Evolutionary conservation across 2,888 invertebrate genomes (phyloP).

Genomic region (Andricus quercusramuli): DNA sequence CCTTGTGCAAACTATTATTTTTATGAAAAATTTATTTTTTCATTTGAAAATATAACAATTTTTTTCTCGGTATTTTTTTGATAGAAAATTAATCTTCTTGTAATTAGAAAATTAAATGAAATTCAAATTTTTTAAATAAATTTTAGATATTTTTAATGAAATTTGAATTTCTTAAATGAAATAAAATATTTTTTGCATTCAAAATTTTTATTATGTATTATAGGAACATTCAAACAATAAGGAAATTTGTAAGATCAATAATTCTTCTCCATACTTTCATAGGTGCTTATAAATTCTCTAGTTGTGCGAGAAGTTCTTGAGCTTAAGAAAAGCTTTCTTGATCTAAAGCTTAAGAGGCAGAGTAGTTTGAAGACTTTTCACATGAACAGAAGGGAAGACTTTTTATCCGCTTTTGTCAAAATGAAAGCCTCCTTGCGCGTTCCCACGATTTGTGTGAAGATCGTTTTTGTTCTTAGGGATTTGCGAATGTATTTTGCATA

Average conservation of each 20-base stretch:
- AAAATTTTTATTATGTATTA: no score
- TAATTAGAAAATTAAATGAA: no score
- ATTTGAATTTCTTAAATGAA: no score
- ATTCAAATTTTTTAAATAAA: no score
- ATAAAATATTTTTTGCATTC: no score
- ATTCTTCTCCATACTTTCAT: neutral
- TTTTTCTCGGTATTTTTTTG: no score
- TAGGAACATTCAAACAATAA: no score
- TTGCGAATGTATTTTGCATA: conserved; percentile 1
- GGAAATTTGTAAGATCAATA: neutral
- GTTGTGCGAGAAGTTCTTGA: neutral
- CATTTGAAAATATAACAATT: no score
- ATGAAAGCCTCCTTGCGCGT: neutral
- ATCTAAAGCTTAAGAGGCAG: neutral
- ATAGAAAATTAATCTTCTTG: no score
- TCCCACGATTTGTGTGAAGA: conserved; percentile 10
- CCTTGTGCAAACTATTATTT: no score
- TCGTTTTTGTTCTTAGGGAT: conserved; percentile 8
- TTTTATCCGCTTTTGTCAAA: conserved; percentile 25
- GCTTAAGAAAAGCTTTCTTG: neutral
- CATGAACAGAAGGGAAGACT: neutral
- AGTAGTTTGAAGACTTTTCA: neutral
- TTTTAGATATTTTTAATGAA: no score
- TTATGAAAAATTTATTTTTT: no score
- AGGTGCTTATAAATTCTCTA: neutral